Base-by-base conservation (phyloP, 2,113 vertebrate species). In the Ceuthmochares aereus region DNA sequence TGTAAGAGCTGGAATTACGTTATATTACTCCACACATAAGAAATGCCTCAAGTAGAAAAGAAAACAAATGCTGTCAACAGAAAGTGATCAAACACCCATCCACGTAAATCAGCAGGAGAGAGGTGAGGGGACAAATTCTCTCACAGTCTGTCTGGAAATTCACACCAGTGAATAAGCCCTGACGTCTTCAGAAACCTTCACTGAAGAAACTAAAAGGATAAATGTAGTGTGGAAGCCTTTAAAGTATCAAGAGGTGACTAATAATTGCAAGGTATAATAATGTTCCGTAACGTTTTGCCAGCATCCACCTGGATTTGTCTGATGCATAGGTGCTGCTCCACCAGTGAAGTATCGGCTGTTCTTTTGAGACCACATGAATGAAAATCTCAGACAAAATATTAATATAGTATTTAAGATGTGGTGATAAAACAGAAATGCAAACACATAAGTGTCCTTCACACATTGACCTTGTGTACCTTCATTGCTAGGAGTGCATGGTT, bases 61-160 rank as follows among this genome's bases (percentile, higher is more conserved):
- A 96, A 97, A 97, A 96, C 81, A 95, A 96, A 96, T 88, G 90
- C 75, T 92, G 90, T 73, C 90, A 96, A 92, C 29, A 90, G 69
- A 86, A 91, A 92, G 64, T 6, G 29, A 93, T 90, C 83, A 81
- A 93, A 64, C 17, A 29, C 25, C 36, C 45, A 73, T 87, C n/a
- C 47, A 81, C 1, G 2, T 83, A 93, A 86, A 58, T 30, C 14
- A 95, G n/a, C 62, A 80, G 76, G 42, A 90, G 73, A 85, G 30
- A 78, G 17, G 58, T 3, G 0, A 60, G 68, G 43, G 42, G 36
- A 72, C 87, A 91, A 90, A 49, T 45, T 75, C 22, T 79, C n/a
- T 59, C 52, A 52, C 68, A 56, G 34, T 62, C 25, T 52, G 27
- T 34, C 43, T 72, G 27, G 27, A 74, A 54, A 40, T 63, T 63